Conservation (phyloP, 2,888 invertebrate species). For the Helleia helle region DNA sequence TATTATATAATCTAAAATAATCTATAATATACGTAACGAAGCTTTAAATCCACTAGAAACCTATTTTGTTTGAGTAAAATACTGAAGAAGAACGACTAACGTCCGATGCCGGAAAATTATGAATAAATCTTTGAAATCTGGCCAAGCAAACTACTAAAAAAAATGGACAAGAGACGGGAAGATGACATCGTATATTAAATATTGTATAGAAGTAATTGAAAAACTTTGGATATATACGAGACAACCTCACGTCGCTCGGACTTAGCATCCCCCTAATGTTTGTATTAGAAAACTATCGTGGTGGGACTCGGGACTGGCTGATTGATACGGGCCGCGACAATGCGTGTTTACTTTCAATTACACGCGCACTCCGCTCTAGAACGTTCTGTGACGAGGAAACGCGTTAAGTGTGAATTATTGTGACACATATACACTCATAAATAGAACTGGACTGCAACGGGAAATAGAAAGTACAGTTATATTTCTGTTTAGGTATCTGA, state of each 20-base stretch:
- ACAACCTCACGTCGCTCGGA: neutral
- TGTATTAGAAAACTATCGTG: constrained; percentile 36
- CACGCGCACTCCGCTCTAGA: constrained; percentile 30
- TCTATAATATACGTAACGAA: no score
- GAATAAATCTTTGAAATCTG: no score
- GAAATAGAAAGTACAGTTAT: no score
- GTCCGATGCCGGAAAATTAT: no score
- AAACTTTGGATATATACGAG: neutral
- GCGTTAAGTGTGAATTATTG: constrained; percentile 10
- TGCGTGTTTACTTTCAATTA: constrained; percentile 69
- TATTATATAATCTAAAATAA: no score
- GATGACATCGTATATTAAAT: constrained; percentile 1
- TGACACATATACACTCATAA: neutral
- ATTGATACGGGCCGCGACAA: constrained; percentile 67
- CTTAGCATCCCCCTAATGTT: constrained; percentile 25
- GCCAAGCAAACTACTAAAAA: no score
- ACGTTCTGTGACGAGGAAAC: constrained; percentile 16
- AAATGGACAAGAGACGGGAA: no score
- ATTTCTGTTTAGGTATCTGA: no score
- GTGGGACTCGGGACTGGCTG: constrained; percentile 46
- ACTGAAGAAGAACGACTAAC: no score
- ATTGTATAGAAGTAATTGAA: constrained; percentile 10
- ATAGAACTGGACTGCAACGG: neutral
- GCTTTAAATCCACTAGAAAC: no score
- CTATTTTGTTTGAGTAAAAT: no score